These are phyloP conservation scores for Sitophilus oryzae DNA, from an alignment of 1,140 invertebrate genomes.

Conservation along the genomic window DNA sequence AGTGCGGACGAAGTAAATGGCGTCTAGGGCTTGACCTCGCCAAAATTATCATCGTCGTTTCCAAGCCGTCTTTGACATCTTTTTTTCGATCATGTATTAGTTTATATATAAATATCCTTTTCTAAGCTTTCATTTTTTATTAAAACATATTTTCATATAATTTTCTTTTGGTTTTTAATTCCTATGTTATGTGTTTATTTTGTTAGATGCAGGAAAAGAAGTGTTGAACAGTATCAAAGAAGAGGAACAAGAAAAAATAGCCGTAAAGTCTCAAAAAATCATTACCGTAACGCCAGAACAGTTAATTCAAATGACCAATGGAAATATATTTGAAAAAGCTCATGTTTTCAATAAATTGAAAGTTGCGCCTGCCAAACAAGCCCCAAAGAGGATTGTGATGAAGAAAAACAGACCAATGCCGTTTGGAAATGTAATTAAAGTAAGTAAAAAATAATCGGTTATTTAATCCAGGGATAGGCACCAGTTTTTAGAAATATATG, in stretches of 20 bases:
- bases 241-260: slow-evolving; percentile 34
- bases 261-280: slow-evolving; percentile 39
- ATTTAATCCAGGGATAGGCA: too few relatives aligned
- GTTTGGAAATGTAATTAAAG: slow-evolving; percentile 28
- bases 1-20: too few relatives aligned
- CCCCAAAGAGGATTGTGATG: slow-evolving; percentile 43
- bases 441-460: slow-evolving; percentile 25
- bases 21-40: too few relatives aligned
- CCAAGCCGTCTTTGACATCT: too few relatives aligned
- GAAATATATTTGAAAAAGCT: slow-evolving; percentile 16
- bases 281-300: slow-evolving; percentile 41
- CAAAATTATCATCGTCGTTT: too few relatives aligned
- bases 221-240: slow-evolving; percentile 58
- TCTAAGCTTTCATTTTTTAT: too few relatives aligned
- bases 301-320: slow-evolving; percentile 37
- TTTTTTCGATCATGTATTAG: too few relatives aligned
- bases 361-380: slow-evolving; percentile 21
- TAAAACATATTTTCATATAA: too few relatives aligned
- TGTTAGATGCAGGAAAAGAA: slow-evolving; percentile 64
- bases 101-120: too few relatives aligned
- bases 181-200: background rate
- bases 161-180: too few relatives aligned
- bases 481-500: background rate
- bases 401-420: slow-evolving; percentile 44
- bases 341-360: slow-evolving; percentile 26